Conservation (phyloP, 2,113 vertebrate genomes). For the Anser cygnoides region DNA sequence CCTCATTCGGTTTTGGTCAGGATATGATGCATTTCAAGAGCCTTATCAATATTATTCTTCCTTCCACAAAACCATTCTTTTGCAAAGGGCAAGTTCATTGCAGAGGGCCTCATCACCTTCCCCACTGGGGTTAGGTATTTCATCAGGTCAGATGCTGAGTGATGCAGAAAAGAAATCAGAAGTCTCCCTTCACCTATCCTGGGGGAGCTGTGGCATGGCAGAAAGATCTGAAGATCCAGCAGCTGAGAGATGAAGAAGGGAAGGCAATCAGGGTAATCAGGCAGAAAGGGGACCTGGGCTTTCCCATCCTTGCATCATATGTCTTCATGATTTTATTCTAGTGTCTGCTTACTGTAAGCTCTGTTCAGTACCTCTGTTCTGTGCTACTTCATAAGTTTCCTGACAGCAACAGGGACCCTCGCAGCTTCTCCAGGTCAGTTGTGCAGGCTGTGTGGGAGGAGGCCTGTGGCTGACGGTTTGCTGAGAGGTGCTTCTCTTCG, state of each 20-base stretch:
- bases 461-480: not conserved
- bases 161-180: not conserved
- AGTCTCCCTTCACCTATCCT: not conserved
- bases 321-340: not conserved
- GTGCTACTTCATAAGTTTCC: not conserved
- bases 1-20: not conserved
- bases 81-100: not conserved
- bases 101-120: not conserved
- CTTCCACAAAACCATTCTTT: not conserved
- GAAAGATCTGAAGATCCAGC: not conserved
- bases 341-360: too few species aligned
- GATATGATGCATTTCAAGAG: not conserved
- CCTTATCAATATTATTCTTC: not conserved
- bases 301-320: not conserved
- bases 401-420: not conserved
- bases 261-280: not conserved
- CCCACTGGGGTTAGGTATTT: not conserved
- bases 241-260: not conserved
- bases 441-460: fast-evolving
- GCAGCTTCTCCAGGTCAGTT: not conserved
- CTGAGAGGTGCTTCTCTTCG: not conserved
- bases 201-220: not conserved
- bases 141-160: not conserved
- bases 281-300: not conserved
- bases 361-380: not conserved